These are phyloP conservation scores for Bombycilla garrulus DNA, from an alignment of 2,113 vertebrate species.

Conservation along the genomic window DNA sequence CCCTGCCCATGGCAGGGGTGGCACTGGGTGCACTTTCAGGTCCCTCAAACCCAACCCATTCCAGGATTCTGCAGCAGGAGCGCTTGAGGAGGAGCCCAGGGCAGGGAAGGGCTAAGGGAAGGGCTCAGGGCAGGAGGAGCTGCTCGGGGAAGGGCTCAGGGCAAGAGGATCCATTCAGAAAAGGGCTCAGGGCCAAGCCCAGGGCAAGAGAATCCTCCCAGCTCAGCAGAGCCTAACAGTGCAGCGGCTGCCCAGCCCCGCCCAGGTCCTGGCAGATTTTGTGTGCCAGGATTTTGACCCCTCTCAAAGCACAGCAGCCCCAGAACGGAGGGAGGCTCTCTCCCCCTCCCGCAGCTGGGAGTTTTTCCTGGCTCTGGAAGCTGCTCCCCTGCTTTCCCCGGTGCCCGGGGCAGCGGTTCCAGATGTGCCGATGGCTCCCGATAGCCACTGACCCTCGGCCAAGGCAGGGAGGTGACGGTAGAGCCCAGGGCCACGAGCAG, in stretches of 20 bases:
- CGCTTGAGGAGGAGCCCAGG: neutral
- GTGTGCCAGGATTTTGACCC: too few relatives aligned
- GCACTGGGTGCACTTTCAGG: neutral
- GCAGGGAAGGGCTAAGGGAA: neutral
- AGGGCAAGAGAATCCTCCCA: neutral
- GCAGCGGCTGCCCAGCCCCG: neutral
- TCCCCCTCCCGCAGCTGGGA: neutral
- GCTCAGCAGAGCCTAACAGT: fast-evolving
- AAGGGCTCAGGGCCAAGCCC: neutral
- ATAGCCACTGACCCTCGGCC: neutral
- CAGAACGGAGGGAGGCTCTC: neutral
- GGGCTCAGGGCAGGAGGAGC: neutral
- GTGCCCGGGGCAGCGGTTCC: neutral
- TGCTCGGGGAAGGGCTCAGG: neutral
- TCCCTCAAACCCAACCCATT: neutral
- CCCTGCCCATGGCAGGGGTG: neutral
- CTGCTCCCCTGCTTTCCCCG: neutral
- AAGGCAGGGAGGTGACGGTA: neutral
- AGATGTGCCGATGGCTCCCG: neutral
- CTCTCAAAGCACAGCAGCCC: neutral
- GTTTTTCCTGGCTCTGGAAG: conserved; percentile 1
- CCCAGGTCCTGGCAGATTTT: neutral
- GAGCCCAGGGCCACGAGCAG: neutral
- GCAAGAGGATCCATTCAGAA: neutral
- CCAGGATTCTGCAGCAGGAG: neutral